Evolutionary conservation across 1,140 invertebrate species (phyloP).

Genomic region (Drosophila dunni): DNA sequence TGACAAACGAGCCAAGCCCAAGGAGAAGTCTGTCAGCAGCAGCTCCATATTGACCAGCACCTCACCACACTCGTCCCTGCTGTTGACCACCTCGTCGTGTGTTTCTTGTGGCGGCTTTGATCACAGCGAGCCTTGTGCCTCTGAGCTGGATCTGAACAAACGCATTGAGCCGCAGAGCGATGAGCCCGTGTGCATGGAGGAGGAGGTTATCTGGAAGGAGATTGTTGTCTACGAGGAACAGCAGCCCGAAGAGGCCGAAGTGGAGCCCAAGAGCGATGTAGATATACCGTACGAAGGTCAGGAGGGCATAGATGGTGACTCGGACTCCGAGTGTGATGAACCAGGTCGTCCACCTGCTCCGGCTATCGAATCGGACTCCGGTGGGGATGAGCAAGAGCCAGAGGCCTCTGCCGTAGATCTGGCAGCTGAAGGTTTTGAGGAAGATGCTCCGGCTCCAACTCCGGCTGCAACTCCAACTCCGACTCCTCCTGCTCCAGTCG

Average conservation of each 20-base stretch:
- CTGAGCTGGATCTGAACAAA: slow-evolving; percentile 60
- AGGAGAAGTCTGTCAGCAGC: slow-evolving; percentile 33
- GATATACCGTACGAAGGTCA: background rate
- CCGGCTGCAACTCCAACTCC: slow-evolving; percentile 3
- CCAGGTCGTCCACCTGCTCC: background rate
- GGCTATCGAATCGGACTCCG: slow-evolving; percentile 28
- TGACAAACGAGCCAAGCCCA: slow-evolving; percentile 31
- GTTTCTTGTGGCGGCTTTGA: slow-evolving; percentile 74
- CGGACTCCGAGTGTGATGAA: slow-evolving; percentile 12
- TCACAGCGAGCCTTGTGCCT: slow-evolving; percentile 35
- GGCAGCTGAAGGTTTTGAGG: slow-evolving; percentile 41
- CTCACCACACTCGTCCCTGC: slow-evolving; percentile 57
- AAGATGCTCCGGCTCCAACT: slow-evolving; percentile 22
- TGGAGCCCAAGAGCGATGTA: slow-evolving; percentile 32
- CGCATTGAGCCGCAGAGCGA: slow-evolving; percentile 50
- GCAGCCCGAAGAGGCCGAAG: slow-evolving; percentile 76
- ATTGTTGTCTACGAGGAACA: slow-evolving; percentile 70
- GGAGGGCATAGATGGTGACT: background rate
- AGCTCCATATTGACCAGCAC: slow-evolving; percentile 40
- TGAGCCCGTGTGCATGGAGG: slow-evolving; percentile 59
- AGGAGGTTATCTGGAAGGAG: slow-evolving; percentile 72
- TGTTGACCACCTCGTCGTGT: slow-evolving; percentile 70
- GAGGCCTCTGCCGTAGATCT: too few species aligned
- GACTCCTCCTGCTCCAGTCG: slow-evolving; percentile 44
- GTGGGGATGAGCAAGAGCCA: background rate